phyloP scores from a whole-genome alignment of 2,797 vertebrate genomes.

The Chrysocyon brachyurus region DNA sequence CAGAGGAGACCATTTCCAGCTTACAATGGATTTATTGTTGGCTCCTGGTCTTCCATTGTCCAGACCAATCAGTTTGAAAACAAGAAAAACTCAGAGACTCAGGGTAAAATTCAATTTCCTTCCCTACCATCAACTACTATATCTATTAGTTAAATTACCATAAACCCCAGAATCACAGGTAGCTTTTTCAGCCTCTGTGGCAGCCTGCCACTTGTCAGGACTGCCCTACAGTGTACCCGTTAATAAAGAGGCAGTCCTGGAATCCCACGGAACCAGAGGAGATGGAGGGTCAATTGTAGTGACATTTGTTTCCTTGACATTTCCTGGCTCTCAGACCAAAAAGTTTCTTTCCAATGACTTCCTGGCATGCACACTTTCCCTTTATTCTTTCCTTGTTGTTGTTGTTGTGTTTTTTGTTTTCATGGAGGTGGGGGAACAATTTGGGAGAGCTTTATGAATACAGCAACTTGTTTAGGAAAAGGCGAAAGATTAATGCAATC shows the following conservation, averaged over 20 bases:
- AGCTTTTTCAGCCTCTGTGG: neutral
- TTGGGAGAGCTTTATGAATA: constrained; percentile 31
- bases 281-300: neutral
- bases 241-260: constrained; percentile 46
- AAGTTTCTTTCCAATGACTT: constrained; percentile 64
- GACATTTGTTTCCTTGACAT: constrained; percentile 58
- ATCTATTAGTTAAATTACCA: neutral
- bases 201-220: neutral
- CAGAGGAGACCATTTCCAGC: constrained; percentile 79
- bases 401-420: neutral
- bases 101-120: constrained; percentile 17
- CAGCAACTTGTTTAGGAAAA: constrained; percentile 21
- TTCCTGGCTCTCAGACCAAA: constrained; percentile 66
- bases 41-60: constrained; percentile 77
- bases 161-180: neutral
- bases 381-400: neutral
- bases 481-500: neutral
- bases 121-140: neutral
- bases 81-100: constrained; percentile 75
- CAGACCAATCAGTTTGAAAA: constrained; percentile 83
- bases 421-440: neutral
- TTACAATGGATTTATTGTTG: constrained; percentile 86
- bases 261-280: neutral
- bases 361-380: constrained; percentile 52
- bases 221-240: neutral